Conservation (phyloP, 1,140 invertebrate species). For the Zophobas morio region DNA sequence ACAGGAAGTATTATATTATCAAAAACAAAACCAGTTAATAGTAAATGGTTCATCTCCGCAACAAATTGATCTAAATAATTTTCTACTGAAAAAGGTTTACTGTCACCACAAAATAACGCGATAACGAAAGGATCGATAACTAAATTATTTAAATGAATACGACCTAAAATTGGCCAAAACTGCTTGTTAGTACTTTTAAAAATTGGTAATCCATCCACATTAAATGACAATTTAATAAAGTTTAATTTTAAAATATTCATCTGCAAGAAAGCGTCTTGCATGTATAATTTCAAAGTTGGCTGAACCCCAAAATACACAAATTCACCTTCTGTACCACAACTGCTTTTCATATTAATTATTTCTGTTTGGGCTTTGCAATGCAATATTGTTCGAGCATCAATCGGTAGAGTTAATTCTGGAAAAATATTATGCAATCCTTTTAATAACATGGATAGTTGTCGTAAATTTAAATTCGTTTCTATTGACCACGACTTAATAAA, state of each 20-base stretch:
- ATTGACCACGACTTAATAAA: neutral
- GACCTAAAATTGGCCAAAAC: conserved; percentile 37
- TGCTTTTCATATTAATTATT: neutral
- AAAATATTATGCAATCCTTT: conserved; percentile 11
- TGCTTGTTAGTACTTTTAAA: conserved; percentile 24
- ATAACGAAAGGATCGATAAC: conserved; percentile 11
- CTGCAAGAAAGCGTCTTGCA: neutral
- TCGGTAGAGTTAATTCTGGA: neutral
- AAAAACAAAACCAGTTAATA: neutral
- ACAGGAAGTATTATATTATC: neutral
- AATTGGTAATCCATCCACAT: conserved; percentile 12
- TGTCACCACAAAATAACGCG: conserved; percentile 5
- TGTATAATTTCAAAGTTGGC: neutral
- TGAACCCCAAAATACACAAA: conserved; percentile 1
- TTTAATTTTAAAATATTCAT: neutral
- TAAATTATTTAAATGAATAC: neutral
- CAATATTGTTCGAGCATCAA: neutral
- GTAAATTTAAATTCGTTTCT: conserved; percentile 2
- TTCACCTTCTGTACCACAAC: neutral
- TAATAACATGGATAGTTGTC: conserved; percentile 2
- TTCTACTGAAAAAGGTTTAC: neutral
- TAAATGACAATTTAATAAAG: neutral
- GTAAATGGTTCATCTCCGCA: no score
- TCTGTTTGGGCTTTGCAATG: neutral
- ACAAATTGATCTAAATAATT: conserved; percentile 2